Conservation (phyloP, 2,888 invertebrate species). For the Gortyna flavago region DNA sequence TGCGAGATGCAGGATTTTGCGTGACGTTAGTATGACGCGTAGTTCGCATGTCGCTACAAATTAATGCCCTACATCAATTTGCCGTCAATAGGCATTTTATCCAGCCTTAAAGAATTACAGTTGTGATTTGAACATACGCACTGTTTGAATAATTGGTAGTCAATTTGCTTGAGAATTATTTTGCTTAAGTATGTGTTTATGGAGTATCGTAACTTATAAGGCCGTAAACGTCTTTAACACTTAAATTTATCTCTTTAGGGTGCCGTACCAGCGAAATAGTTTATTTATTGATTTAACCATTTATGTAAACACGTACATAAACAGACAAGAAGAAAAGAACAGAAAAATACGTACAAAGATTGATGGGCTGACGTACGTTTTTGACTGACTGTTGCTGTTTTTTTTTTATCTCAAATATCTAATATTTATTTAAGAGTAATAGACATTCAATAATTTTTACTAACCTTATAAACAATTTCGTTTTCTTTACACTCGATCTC, state of each 20-base stretch:
- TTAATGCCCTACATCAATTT: background rate
- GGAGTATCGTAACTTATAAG: background rate
- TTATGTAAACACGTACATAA: background rate
- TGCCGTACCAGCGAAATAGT: background rate
- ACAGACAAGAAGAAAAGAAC: background rate
- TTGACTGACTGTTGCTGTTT: background rate
- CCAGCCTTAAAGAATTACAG: background rate
- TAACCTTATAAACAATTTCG: slow-evolving; percentile 88
- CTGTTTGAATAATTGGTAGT: background rate
- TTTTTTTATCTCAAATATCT: background rate
- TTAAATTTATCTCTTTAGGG: background rate
- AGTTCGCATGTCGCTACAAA: too few relatives aligned
- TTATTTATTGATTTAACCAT: background rate
- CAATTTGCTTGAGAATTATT: background rate
- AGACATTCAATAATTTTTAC: slow-evolving; percentile 44
- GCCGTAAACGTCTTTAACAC: slow-evolving; percentile 8
- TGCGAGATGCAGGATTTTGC: too few relatives aligned
- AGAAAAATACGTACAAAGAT: background rate
- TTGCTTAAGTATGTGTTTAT: background rate
- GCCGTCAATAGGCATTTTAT: background rate
- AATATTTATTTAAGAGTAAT: too few relatives aligned
- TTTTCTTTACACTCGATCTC: slow-evolving; percentile 86
- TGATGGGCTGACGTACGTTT: background rate
- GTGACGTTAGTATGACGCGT: too few relatives aligned
- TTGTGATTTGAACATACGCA: background rate